phyloP scores from a whole-genome alignment of 53 echinoderm and acorn worm genomes.

The Henricia sp. region DNA sequence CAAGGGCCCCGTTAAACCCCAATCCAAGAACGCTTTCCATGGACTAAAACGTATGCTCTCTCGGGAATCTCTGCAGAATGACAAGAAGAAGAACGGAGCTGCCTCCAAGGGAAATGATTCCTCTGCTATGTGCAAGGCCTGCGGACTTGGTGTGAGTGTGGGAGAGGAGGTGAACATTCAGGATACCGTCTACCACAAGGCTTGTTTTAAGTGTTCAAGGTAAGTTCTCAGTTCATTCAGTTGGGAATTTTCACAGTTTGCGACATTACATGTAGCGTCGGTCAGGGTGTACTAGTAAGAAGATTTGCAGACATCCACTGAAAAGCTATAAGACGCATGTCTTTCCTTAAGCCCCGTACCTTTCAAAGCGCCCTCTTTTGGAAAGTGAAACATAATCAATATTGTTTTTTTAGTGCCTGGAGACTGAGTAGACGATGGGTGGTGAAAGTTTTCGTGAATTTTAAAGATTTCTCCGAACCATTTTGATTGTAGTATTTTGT shows the following conservation, averaged over 20 bases:
- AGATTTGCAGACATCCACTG: no score
- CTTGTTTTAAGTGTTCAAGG: slow-evolving; percentile 78
- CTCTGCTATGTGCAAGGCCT: slow-evolving; percentile 68
- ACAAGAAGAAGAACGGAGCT: slow-evolving; percentile 40
- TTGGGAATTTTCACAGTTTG: background rate
- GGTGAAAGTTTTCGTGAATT: no score
- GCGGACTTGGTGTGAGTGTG: slow-evolving; percentile 62
- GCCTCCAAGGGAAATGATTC: slow-evolving; percentile 23
- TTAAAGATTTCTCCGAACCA: no score
- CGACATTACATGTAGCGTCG: no score
- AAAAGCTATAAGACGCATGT: background rate
- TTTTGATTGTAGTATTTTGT: no score
- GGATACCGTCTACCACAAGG: slow-evolving; percentile 62
- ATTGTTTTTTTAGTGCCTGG: background rate
- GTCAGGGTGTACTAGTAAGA: no score
- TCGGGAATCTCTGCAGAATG: slow-evolving; percentile 51
- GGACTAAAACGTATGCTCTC: slow-evolving; percentile 81
- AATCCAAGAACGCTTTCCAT: slow-evolving; percentile 53
- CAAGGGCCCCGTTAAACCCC: slow-evolving; percentile 11
- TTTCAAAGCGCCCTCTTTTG: no score
- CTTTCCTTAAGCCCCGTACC: no score
- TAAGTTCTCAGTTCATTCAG: slow-evolving; percentile 35
- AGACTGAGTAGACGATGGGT: no score
- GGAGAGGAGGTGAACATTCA: slow-evolving; percentile 70
- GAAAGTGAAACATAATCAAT: no score